Base-by-base conservation (phyloP, 1,140 invertebrate genomes). In the Bombus affinis region DNA sequence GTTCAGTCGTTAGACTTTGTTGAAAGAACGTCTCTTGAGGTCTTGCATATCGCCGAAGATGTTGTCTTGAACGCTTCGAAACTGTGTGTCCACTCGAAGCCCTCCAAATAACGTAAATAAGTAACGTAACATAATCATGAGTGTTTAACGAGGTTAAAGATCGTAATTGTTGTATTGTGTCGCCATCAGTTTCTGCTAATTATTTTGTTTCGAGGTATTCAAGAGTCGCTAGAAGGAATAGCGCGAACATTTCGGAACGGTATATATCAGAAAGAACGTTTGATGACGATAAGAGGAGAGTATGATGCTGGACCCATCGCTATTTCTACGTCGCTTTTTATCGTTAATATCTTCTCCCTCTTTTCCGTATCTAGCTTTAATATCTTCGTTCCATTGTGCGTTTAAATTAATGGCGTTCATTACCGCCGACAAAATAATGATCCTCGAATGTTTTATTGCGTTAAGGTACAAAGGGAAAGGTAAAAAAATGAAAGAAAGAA, bases 291-390 rank as follows among this genome's bases (percentile, higher is more conserved):
- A 5, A n/a, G n/a, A 2, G 42, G n/a, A 32, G 15, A 12, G 75
- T 62, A 62, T n/a, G 37, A 59, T 9, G 37, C 28, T 39, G 57
- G 25, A 18, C 62, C 32, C 28, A 83, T 83, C 73, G 42, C 62
- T 66, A 25, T 57, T 66, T 68, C 44, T 44, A 32, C 47, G 25
- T 72, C 39, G 66, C 76, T 72, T 85, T 71, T 80, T 53, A 83
- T 85, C 42, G 76, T 85, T 85, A 72, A 65, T 18, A n/a, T 4
- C 5, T 32, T 3, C 0, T 32, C 42, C 59, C 62, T 25, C 32
- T 62, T 42, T 39, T 57, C 59, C 28, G 3, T n/a, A 12, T n/a
- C 18, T 79, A 85, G 77, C 68, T 85, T 85, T 85, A 78, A 85
- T 28, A 53, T 8, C 39, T 72, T 59, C 57, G 76, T 85, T 62